Conservation (phyloP, 2,888 invertebrate species). For the Pogonocherus hispidulus region DNA sequence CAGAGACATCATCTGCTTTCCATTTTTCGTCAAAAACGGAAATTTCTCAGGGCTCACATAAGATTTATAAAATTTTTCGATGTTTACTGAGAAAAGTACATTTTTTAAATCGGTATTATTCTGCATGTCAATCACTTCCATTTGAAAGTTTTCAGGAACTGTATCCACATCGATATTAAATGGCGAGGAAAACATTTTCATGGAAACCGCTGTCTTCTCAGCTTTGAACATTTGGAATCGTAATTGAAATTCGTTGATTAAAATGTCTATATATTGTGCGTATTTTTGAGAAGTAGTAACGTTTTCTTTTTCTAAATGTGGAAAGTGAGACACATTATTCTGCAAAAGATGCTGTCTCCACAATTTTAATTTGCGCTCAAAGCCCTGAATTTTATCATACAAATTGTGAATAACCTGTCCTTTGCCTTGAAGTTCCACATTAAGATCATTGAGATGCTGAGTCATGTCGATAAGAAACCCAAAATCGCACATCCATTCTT, state of each 20-base stretch:
- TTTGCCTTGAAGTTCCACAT: neutral
- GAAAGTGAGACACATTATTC: neutral
- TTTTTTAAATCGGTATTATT: neutral
- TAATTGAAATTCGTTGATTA: conserved; percentile 17
- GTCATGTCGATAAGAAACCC: neutral
- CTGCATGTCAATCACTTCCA: neutral
- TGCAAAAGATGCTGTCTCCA: neutral
- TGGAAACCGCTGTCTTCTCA: neutral
- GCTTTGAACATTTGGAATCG: conserved; percentile 7
- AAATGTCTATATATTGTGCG: neutral
- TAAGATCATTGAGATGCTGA: neutral
- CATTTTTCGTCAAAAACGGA: neutral
- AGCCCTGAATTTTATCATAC: neutral
- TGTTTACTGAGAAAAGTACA: neutral
- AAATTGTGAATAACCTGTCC: neutral
- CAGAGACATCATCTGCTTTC: neutral
- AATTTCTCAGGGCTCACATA: neutral
- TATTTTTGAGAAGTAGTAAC: neutral
- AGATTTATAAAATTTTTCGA: neutral
- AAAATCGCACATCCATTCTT: neutral
- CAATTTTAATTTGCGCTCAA: neutral
- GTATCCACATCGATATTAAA: conserved; percentile 15
- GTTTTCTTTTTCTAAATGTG: neutral
- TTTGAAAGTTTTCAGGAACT: conserved; percentile 1
- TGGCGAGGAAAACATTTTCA: conserved; percentile 11